Evolutionary conservation across 1,140 invertebrate species (phyloP).

Genomic region (Drosophila saltans): DNA sequence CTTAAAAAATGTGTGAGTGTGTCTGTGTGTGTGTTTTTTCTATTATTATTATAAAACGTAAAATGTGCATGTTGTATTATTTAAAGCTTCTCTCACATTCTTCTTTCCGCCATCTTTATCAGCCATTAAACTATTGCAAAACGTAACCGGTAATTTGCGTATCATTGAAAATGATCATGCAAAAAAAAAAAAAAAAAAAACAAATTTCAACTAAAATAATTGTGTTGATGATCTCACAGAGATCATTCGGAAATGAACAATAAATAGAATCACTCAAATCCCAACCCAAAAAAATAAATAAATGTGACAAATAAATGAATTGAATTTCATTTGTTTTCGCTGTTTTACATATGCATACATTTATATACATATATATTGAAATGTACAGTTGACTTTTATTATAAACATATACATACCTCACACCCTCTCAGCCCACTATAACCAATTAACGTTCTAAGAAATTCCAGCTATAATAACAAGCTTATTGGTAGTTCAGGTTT

Average conservation of each 20-base stretch:
- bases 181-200: neutral
- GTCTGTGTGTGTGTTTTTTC: too few species aligned
- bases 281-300: conserved; percentile 2
- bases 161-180: conserved; percentile 12
- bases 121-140: neutral
- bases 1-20: too few species aligned
- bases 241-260: conserved; percentile 50
- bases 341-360: conserved; percentile 24
- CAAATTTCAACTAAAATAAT: conserved; percentile 12
- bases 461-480: conserved; percentile 24
- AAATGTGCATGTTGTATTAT: too few species aligned
- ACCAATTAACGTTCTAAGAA: conserved; percentile 37
- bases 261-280: conserved; percentile 21
- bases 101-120: neutral
- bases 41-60: too few species aligned
- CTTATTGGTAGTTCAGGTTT: neutral
- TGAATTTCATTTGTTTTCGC: conserved; percentile 57
- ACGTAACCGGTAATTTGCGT: conserved; percentile 10
- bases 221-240: conserved; percentile 68
- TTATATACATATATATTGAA: conserved; percentile 15
- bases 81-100: neutral
- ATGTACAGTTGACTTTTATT: conserved; percentile 45
- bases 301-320: conserved; percentile 57
- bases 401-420: conserved; percentile 1
- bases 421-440: neutral